Percentiles rank a stretch among this genome's conserved stretches.
Conservation (phyloP, 2,888 invertebrate species). For the Nasonovia ribisnigri region DNA sequence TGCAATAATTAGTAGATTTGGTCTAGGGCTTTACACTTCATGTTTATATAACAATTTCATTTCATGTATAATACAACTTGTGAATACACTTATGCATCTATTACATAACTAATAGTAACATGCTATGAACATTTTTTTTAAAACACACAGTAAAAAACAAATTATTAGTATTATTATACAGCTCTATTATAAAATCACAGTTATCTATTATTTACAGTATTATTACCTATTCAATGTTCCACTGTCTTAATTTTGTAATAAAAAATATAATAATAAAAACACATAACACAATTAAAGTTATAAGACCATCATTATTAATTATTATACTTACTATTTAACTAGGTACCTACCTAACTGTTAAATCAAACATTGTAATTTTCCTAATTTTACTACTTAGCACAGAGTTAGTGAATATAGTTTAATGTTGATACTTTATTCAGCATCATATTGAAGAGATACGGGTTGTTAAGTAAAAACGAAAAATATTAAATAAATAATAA, state of each 20-base stretch:
- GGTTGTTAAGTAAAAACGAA: neutral
- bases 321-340: neutral
- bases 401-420: neutral
- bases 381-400: neutral
- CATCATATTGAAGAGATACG: neutral
- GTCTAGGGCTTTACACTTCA: neutral
- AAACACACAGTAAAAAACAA: neutral
- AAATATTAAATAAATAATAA: neutral
- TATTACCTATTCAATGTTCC: neutral
- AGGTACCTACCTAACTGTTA: neutral
- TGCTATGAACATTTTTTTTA: neutral
- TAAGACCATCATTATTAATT: neutral
- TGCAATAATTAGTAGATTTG: neutral
- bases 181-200: neutral
- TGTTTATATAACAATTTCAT: neutral
- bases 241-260: neutral
- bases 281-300: neutral
- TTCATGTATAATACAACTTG: neutral
- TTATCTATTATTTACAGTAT: neutral
- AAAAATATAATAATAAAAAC: neutral
- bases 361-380: neutral
- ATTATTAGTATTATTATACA: neutral
- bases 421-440: neutral
- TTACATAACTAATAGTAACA: neutral
- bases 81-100: neutral